Conservation (phyloP, 2,888 invertebrate species). For the Caenorhabditis plicata region DNA sequence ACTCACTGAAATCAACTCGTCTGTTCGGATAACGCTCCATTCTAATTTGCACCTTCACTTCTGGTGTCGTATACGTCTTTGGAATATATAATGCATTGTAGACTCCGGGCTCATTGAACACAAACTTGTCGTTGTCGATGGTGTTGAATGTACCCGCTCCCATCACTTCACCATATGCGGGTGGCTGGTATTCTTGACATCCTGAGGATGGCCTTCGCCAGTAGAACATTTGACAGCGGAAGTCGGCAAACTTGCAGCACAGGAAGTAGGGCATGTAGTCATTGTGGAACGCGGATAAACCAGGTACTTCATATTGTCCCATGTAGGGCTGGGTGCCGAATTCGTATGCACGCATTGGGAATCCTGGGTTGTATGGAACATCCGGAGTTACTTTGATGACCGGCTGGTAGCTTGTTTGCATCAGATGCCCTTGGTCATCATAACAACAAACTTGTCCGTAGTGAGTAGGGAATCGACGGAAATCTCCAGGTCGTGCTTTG, state of each 20-base stretch:
- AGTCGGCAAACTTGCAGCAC: constrained; percentile 91
- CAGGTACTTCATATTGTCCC: constrained; percentile 89
- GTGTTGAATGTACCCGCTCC: constrained; percentile 93
- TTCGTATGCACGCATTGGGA: constrained; percentile 72
- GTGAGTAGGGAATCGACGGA: constrained; percentile 63
- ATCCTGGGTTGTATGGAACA: constrained; percentile 63
- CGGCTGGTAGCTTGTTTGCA: constrained; percentile 91
- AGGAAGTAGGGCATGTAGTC: constrained; percentile 91
- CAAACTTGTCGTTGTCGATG: constrained; percentile 85
- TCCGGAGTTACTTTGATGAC: constrained; percentile 57
- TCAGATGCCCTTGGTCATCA: constrained; percentile 83
- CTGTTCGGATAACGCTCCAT: constrained; percentile 63
- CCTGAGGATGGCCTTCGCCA: constrained; percentile 87
- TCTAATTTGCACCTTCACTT: constrained; percentile 62
- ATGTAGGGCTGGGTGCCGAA: constrained; percentile 89
- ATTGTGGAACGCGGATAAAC: constrained; percentile 91
- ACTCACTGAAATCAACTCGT: constrained; percentile 60
- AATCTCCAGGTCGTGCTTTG: constrained; percentile 3
- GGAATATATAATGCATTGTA: constrained; percentile 76
- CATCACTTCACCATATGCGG: constrained; percentile 80
- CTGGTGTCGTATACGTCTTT: constrained; percentile 50
- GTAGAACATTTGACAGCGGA: constrained; percentile 90
- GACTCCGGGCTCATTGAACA: constrained; percentile 91
- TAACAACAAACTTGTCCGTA: constrained; percentile 94
- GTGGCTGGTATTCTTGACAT: constrained; percentile 91